Percentiles rank a stretch among this genome's conserved stretches.
Evolutionary conservation across 64 coral and sea anemone genomes (phyloP).

Genomic region (Exaiptasia diaphana): DNA sequence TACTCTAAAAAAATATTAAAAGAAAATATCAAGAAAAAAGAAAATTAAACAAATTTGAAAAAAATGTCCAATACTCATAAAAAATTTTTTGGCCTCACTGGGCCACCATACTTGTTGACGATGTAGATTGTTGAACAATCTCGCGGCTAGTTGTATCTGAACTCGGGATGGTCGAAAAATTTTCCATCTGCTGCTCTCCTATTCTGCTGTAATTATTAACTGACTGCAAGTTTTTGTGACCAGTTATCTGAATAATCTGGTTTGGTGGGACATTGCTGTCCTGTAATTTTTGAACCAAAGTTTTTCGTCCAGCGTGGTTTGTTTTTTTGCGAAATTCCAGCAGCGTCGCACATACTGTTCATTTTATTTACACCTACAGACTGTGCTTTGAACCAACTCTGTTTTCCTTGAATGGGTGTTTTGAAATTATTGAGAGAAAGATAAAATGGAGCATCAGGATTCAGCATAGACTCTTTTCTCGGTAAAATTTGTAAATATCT

Average conservation of each 20-base stretch:
- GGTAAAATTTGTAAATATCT: conserved; percentile 38
- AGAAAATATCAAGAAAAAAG: no score
- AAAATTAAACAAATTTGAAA: no score
- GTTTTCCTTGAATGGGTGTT: conserved; percentile 9
- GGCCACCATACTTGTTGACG: no score
- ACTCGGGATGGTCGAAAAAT: background rate
- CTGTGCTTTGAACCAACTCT: conserved; percentile 15
- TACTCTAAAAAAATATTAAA: no score
- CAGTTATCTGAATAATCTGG: conserved; percentile 32
- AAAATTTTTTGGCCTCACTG: no score
- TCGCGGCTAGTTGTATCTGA: background rate
- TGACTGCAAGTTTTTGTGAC: conserved; percentile 29
- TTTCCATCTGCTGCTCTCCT: background rate
- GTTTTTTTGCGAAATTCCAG: background rate
- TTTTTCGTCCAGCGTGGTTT: conserved; percentile 20
- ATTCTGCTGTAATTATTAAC: conserved; percentile 22
- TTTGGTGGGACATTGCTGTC: conserved; percentile 11
- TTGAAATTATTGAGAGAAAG: conserved; percentile 21
- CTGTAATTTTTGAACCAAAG: conserved; percentile 7
- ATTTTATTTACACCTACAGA: conserved; percentile 21
- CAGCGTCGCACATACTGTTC: background rate
- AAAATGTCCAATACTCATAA: no score
- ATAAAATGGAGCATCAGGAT: conserved; percentile 49
- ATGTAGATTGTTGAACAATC: no score
- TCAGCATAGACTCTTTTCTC: conserved; percentile 32